Conservation (phyloP, 2,113 vertebrate genomes). For the Pygoscelis antarcticus region DNA sequence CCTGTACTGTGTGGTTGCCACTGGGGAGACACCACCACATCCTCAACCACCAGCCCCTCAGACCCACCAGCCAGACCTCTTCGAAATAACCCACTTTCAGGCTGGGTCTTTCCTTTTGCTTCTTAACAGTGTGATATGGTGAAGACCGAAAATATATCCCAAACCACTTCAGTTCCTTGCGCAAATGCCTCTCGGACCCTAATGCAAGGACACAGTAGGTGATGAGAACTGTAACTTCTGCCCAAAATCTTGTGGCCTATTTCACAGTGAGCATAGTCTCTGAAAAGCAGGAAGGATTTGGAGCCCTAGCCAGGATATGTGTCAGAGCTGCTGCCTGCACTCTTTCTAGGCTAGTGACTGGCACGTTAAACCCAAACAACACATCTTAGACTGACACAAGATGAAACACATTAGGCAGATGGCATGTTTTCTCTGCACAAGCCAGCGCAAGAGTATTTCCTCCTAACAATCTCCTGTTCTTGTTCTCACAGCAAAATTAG, state of each 20-base stretch:
- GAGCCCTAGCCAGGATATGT: neutral
- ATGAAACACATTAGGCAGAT: constrained; percentile 61
- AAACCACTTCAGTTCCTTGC: neutral
- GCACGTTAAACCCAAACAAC: constrained; percentile 44
- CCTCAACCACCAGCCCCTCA: neutral
- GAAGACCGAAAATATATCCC: neutral
- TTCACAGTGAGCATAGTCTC: neutral
- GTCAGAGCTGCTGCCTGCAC: neutral
- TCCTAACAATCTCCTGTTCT: constrained; percentile 38
- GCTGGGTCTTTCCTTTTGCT: neutral
- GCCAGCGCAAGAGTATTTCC: neutral
- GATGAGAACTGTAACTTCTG: neutral
- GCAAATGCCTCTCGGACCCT: neutral
- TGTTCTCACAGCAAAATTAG: constrained; percentile 49
- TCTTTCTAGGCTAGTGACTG: constrained; percentile 31
- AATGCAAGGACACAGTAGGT: accelerated
- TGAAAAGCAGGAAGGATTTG: neutral
- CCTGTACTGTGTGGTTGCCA: neutral
- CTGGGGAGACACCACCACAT: neutral
- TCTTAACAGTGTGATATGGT: neutral
- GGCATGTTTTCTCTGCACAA: constrained; percentile 44
- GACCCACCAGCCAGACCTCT: neutral
- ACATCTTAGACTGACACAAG: constrained; percentile 37
- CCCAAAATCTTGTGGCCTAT: neutral
- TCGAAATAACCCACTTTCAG: neutral